A percentile compares a stretch with the other conserved stretches of the same genome.
Conservation (phyloP, 2,113 vertebrate species). For the Thamnaconus septentrionalis region DNA sequence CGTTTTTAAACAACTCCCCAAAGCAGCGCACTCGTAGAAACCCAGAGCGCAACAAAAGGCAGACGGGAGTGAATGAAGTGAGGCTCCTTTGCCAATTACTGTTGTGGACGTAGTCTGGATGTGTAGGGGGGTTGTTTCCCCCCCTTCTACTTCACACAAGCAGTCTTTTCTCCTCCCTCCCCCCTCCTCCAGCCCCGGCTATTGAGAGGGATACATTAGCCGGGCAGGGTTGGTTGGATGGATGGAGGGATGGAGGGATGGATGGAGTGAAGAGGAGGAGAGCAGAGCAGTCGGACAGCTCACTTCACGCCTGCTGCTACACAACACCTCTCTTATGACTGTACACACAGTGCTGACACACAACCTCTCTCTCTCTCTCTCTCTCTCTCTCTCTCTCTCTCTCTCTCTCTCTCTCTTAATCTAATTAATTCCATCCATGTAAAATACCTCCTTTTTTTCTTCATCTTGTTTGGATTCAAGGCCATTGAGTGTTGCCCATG, state of each 20-base stretch:
- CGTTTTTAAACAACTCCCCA: constrained; percentile 85
- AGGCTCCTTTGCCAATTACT: constrained; percentile 90
- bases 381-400: too few relatives aligned
- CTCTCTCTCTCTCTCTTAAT: constrained; percentile 3
- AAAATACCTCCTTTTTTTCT: constrained; percentile 8
- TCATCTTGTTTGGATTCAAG: constrained; percentile 1
- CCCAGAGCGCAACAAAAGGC: constrained; percentile 82
- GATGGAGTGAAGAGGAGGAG: constrained; percentile 46
- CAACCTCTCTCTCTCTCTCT: background rate
- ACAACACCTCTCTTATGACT: constrained; percentile 83
- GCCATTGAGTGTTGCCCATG: too few relatives aligned
- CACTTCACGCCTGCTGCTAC: constrained; percentile 81
- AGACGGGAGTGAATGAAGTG: constrained; percentile 84
- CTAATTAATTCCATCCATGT: background rate
- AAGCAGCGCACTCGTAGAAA: constrained; percentile 88
- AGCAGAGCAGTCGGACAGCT: constrained; percentile 61
- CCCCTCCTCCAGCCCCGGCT: constrained; percentile 53
- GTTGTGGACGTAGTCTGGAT: constrained; percentile 79
- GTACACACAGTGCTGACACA: constrained; percentile 48
- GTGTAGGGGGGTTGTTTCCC: constrained; percentile 67
- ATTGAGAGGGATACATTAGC: constrained; percentile 85
- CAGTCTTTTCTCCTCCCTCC: constrained; percentile 58
- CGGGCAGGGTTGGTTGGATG: constrained; percentile 41
- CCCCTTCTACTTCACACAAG: constrained; percentile 62
- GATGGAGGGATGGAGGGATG: constrained; percentile 34